Evolutionary conservation across 2,113 vertebrate species (phyloP).

Genomic region (Cricetomys ansorgei): DNA sequence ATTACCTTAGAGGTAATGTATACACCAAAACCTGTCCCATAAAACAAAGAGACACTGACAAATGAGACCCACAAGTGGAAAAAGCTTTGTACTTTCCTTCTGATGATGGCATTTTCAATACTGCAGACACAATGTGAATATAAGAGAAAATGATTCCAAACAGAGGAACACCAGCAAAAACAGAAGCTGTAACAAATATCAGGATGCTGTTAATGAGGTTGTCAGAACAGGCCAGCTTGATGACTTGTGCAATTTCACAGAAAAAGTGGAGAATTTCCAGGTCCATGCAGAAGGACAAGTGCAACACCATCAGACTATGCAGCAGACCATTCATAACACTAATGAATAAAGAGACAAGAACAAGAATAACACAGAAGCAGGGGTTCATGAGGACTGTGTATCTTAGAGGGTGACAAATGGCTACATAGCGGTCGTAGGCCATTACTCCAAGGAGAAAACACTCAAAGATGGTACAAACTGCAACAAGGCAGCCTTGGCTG

Average conservation of each 20-base stretch:
- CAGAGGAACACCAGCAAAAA: background rate
- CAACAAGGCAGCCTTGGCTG: background rate
- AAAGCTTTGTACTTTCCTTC: background rate
- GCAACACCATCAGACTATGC: background rate
- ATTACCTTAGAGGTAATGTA: background rate
- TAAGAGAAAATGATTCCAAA: constrained; percentile 16
- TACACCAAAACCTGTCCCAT: background rate
- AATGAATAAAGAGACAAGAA: background rate
- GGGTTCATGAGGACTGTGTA: background rate
- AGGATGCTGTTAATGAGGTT: background rate
- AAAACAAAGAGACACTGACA: background rate
- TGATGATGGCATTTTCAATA: background rate
- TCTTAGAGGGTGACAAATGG: background rate
- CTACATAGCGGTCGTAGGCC: background rate
- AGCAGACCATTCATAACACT: background rate
- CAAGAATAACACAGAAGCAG: background rate
- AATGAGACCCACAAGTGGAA: constrained; percentile 7
- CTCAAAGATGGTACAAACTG: background rate
- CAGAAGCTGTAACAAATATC: background rate
- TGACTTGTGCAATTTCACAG: background rate
- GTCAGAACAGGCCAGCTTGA: background rate
- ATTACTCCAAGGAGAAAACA: background rate
- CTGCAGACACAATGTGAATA: background rate
- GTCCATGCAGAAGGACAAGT: constrained; percentile 28
- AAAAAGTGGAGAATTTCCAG: background rate